phyloP scores from a whole-genome alignment of 35 echinoderm and acorn worm genomes.

The Anneissia japonica region DNA sequence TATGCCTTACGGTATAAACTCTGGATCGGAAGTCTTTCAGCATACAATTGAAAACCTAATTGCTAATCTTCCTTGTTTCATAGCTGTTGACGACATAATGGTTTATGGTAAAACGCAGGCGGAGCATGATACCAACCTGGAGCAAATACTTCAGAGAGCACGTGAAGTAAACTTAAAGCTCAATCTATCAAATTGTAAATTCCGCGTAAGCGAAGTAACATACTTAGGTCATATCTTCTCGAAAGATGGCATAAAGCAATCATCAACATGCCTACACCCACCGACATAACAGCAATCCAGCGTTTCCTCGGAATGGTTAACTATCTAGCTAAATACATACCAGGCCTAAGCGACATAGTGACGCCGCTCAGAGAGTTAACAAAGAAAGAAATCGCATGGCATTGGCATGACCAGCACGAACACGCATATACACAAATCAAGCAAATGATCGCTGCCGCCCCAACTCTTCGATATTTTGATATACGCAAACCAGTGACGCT shows the following conservation, averaged over 20 bases:
- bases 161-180: constrained; percentile 38
- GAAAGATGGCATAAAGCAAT: constrained; percentile 43
- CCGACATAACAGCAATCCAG: background rate
- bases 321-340: background rate
- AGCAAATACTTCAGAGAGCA: constrained; percentile 27
- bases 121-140: constrained; percentile 42
- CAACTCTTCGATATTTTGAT: background rate
- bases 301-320: background rate
- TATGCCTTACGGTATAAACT: constrained; percentile 30
- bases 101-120: constrained; percentile 1
- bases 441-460: background rate
- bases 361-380: background rate
- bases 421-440: background rate
- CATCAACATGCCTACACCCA: constrained; percentile 45
- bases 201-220: constrained; percentile 35
- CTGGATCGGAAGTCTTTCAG: constrained; percentile 38
- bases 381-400: no score
- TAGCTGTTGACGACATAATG: constrained; percentile 36
- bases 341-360: background rate
- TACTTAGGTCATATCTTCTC: constrained; percentile 67
- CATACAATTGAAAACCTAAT: constrained; percentile 38
- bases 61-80: constrained; percentile 20
- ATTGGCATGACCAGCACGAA: background rate
- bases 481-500: background rate
- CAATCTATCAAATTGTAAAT: constrained; percentile 46